Percentiles rank a stretch among this genome's conserved stretches.
Evolutionary conservation across 2,888 invertebrate species (phyloP).

Genomic region (Cryptocephalus primarius): DNA sequence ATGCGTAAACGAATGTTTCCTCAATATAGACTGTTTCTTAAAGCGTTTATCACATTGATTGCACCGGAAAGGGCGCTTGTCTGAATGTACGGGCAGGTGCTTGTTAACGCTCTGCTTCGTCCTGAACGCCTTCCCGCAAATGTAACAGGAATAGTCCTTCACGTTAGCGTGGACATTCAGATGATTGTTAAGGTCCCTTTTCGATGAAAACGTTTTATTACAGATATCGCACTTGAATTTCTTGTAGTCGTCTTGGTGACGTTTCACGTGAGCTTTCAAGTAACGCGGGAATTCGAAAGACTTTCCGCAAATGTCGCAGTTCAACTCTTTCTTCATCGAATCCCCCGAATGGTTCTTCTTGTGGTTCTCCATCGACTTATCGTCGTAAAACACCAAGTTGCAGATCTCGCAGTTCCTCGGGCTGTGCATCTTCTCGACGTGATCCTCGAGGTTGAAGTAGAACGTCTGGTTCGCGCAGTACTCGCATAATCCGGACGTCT

Average conservation of each 20-base stretch:
- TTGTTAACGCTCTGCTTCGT: constrained; percentile 17
- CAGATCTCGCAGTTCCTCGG: constrained; percentile 12
- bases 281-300: constrained; percentile 15
- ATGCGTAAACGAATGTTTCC: constrained; percentile 16
- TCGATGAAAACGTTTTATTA: constrained; percentile 13
- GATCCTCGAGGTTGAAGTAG: constrained; percentile 15
- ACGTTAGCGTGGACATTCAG: constrained; percentile 14
- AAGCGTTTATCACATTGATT: constrained; percentile 13
- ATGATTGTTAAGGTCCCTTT: constrained; percentile 15
- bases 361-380: constrained; percentile 16
- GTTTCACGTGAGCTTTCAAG: constrained; percentile 15
- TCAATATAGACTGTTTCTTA: constrained; percentile 15
- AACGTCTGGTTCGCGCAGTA: constrained; percentile 17
- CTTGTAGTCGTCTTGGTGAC: constrained; percentile 16
- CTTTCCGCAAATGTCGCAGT: constrained; percentile 12
- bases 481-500: constrained; percentile 14
- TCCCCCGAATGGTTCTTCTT: constrained; percentile 14
- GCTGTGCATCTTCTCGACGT: constrained; percentile 8
- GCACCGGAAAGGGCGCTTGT: constrained; percentile 15
- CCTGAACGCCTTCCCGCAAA: constrained; percentile 16
- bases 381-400: constrained; percentile 15
- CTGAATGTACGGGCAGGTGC: constrained; percentile 17
- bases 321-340: constrained; percentile 8
- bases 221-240: constrained; percentile 16
- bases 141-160: constrained; percentile 14